These are phyloP conservation scores for Ptychobarbus kaznakovi DNA, from an alignment of 2,797 vertebrate species.

Conservation along the genomic window DNA sequence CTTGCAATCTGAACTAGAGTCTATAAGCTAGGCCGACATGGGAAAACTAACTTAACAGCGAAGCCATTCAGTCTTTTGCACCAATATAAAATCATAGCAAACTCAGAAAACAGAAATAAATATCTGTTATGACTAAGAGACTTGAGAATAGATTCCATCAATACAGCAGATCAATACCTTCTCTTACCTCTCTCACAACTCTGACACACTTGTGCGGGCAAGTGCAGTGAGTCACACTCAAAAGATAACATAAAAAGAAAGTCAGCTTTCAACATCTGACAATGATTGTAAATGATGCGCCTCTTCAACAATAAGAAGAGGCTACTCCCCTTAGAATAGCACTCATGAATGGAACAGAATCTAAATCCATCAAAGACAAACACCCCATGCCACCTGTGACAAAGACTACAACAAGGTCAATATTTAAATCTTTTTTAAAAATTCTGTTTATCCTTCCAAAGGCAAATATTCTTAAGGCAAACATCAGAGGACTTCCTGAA, in stretches of 20 bases:
- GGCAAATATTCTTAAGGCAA: slow-evolving; percentile 16
- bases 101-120: slow-evolving; percentile 29
- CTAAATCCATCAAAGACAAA: slow-evolving; percentile 56
- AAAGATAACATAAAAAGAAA: slow-evolving; percentile 74
- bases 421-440: slow-evolving; percentile 1
- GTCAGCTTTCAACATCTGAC: slow-evolving; percentile 72
- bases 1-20: background rate
- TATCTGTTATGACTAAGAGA: slow-evolving; percentile 42
- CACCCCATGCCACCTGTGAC: slow-evolving; percentile 30
- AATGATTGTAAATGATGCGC: slow-evolving; percentile 63
- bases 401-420: slow-evolving; percentile 37
- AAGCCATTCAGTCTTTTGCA: background rate
- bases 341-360: slow-evolving; percentile 51
- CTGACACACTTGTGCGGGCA: slow-evolving; percentile 62
- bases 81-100: slow-evolving; percentile 14
- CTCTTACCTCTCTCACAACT: slow-evolving; percentile 66
- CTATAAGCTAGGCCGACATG: background rate
- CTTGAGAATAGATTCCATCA: slow-evolving; percentile 51
- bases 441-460: slow-evolving; percentile 31
- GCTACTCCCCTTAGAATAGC: slow-evolving; percentile 51
- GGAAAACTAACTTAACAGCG: background rate
- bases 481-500: background rate
- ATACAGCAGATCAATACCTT: slow-evolving; percentile 57
- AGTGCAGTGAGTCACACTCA: slow-evolving; percentile 66
- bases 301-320: slow-evolving; percentile 50